These are phyloP conservation scores for Zaprionus africanus DNA, from an alignment of 1,140 invertebrate genomes.

Conservation along the genomic window DNA sequence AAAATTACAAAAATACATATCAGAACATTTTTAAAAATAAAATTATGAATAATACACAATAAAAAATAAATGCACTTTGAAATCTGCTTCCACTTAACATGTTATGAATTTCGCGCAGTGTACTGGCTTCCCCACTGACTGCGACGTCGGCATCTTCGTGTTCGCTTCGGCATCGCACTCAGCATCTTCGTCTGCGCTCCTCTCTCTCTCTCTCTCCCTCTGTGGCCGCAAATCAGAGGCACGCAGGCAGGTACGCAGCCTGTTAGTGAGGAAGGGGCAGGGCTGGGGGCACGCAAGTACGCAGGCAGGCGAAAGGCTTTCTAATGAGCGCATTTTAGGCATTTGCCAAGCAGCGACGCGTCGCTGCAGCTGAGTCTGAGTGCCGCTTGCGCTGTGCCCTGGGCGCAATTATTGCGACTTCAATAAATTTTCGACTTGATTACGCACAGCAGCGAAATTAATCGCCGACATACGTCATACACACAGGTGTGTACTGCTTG, in stretches of 20 bases:
- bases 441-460: constrained; percentile 78
- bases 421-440: constrained; percentile 81
- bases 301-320: constrained; percentile 50
- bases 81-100: not conserved
- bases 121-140: constrained; percentile 13
- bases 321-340: constrained; percentile 69
- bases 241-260: constrained; percentile 54
- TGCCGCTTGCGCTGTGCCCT: constrained; percentile 17
- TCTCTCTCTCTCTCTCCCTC: not conserved
- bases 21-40: too few relatives aligned
- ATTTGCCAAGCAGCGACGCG: constrained; percentile 23
- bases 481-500: constrained; percentile 30
- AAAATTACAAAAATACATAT: too few relatives aligned
- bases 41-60: not conserved
- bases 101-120: constrained; percentile 28
- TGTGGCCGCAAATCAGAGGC: constrained; percentile 66
- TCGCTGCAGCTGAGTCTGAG: not conserved
- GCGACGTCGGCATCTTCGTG: constrained; percentile 5
- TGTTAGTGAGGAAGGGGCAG: not conserved
- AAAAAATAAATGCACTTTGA: not conserved
- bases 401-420: constrained; percentile 80
- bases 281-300: not conserved
- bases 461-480: constrained; percentile 75
- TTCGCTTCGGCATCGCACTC: not conserved
- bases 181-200: not conserved